Conservation (phyloP, 1,140 invertebrate genomes). For the Galleria mellonella region DNA sequence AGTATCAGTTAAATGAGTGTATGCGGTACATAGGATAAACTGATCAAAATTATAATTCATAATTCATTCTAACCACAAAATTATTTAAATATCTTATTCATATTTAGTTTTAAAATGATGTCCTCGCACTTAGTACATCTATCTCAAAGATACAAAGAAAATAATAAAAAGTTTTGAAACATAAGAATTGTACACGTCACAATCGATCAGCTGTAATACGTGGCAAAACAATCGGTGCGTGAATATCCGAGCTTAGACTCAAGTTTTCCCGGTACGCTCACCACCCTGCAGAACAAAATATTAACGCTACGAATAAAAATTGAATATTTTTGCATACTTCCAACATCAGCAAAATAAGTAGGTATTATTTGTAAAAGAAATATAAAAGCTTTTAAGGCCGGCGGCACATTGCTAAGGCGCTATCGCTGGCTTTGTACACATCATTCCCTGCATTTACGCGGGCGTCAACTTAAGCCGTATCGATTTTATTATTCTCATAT, state of each 20-base stretch:
- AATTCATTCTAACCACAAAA: too few relatives aligned
- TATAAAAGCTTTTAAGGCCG: slow-evolving; percentile 68
- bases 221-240: slow-evolving; percentile 35
- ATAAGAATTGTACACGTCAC: slow-evolving; percentile 37
- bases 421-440: slow-evolving; percentile 38
- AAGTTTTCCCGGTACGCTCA: slow-evolving; percentile 18
- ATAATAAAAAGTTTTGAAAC: slow-evolving; percentile 12
- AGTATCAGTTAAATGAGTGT: too few relatives aligned
- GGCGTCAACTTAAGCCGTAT: slow-evolving; percentile 40
- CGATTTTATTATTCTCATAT: slow-evolving; percentile 29
- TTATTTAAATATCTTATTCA: too few relatives aligned
- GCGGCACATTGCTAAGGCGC: slow-evolving; percentile 49
- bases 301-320: slow-evolving; percentile 59
- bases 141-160: too few relatives aligned
- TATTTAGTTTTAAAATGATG: too few relatives aligned
- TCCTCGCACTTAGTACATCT: too few relatives aligned
- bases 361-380: slow-evolving; percentile 65
- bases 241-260: slow-evolving; percentile 59
- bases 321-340: slow-evolving; percentile 67
- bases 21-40: too few relatives aligned
- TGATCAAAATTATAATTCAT: too few relatives aligned
- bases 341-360: slow-evolving; percentile 43
- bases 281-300: slow-evolving; percentile 48
- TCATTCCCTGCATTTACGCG: slow-evolving; percentile 21
- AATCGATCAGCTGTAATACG: slow-evolving; percentile 49